Conservation (phyloP, 2,113 vertebrate genomes). For the Anser cygnoides region DNA sequence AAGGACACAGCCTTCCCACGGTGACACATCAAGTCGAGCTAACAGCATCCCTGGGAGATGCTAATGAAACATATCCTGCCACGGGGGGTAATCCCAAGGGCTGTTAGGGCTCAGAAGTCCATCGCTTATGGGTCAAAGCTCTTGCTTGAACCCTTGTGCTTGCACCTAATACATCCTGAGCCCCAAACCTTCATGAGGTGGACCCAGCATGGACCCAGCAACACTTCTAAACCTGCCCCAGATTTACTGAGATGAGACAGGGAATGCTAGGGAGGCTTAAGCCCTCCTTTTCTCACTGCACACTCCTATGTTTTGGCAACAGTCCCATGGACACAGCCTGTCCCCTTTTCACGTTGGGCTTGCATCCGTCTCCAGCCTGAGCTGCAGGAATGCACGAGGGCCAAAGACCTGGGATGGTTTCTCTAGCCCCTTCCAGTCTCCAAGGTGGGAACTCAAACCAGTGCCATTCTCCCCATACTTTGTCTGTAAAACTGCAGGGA, state of each 20-base stretch:
- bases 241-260: not conserved
- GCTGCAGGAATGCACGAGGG: not conserved
- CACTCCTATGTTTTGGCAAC: not conserved
- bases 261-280: not conserved
- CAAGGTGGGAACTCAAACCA: fast-evolving
- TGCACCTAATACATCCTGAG: not conserved
- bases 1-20: not conserved
- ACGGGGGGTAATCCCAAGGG: not conserved
- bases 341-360: not conserved
- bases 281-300: not conserved
- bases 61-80: constrained; percentile 10
- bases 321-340: not conserved
- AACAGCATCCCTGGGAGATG: not conserved
- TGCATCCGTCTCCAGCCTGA: not conserved
- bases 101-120: not conserved
- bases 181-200: not conserved
- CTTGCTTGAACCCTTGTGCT: fast-evolving
- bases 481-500: not conserved
- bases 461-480: fast-evolving
- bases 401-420: not conserved
- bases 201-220: not conserved
- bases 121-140: not conserved
- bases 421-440: not conserved
- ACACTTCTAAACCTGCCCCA: not conserved
- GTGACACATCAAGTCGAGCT: not conserved